These are phyloP conservation scores for Polyergus mexicanus DNA, from an alignment of 1,140 invertebrate species.

Conservation along the genomic window DNA sequence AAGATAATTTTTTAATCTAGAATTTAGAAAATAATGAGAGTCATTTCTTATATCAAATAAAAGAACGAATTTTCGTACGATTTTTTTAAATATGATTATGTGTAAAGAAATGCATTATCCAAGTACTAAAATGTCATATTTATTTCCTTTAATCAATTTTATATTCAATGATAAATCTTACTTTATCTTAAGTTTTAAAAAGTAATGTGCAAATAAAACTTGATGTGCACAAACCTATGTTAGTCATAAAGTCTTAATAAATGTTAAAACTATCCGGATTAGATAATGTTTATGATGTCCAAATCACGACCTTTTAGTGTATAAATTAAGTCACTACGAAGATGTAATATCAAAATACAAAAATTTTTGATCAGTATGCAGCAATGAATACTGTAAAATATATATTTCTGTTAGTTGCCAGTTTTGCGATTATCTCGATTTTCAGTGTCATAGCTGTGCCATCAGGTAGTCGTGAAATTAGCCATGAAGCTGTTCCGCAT, in stretches of 20 bases:
- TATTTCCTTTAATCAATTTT: not conserved
- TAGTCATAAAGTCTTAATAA: not conserved
- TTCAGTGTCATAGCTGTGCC: not conserved
- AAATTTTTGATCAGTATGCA: not conserved
- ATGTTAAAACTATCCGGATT: not conserved
- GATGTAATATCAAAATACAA: not conserved
- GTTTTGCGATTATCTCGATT: too few species aligned
- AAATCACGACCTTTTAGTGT: not conserved
- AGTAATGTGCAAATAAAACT: not conserved
- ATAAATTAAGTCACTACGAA: not conserved
- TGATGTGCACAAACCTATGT: not conserved
- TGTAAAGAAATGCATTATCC: too few species aligned
- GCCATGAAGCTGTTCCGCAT: not conserved
- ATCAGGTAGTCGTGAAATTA: not conserved
- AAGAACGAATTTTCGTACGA: too few species aligned
- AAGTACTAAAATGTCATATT: not conserved
- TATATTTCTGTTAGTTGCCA: not conserved
- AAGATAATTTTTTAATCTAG: too few species aligned
- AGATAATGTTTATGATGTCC: not conserved
- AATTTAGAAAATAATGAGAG: too few species aligned
- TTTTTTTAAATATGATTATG: too few species aligned
- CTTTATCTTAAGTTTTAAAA: not conserved
- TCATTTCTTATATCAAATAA: too few species aligned
- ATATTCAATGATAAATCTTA: not conserved
- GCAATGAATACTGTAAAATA: not conserved